Evolutionary conservation across 2,888 invertebrate genomes (phyloP), one percentile per base, ranked within the genome.

Genomic region (Euclidia mi): DNA sequence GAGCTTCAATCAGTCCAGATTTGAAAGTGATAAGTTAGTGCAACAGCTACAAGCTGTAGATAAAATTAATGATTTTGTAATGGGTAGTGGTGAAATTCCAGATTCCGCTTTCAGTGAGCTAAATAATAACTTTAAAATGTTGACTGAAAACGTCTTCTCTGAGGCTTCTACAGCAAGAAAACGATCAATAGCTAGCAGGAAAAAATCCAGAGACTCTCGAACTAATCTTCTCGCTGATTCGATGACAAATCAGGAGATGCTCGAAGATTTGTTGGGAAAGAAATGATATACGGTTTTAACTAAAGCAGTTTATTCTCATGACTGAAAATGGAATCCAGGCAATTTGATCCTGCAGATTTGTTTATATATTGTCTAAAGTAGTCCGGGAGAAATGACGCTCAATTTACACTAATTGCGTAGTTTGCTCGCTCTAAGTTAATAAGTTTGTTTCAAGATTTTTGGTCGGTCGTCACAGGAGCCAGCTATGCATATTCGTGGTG

Each of bases 41-140:
- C 87, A 95, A 48, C 92, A 94, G 41, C 76, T 96, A 38, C 87
- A 94, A 76, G 91, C 91, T 35, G 95, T 95, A 0, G 95, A 95
- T 69, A 91, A 91, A 72, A 85, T 95, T 9, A 95, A 95, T 59
- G 88, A 94, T 6, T 88, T 91, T 56, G 89, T 96, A 0, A 92
- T 84, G 41, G 72, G 75, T 0, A 81, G 81, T 15, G 82, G 81
- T 0, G 90, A 89, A 18, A 86, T 94, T 43, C 88, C 92, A 0
- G 76, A 84, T 18, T 81, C 85, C 18, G 76, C 92, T 17, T 81
- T 93, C 6, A 69, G 68, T 12, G 93, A 93, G 56, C 59, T 94
- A 29, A 93, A 94, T 65, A 91, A 94, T 64, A 93, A 94, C 60
- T 92, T 94, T 42, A 90, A 93, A 76, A 85, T 87, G 69, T 66